Base-by-base conservation (phyloP, 2,113 vertebrate species). In the Lophura nycthemera region DNA sequence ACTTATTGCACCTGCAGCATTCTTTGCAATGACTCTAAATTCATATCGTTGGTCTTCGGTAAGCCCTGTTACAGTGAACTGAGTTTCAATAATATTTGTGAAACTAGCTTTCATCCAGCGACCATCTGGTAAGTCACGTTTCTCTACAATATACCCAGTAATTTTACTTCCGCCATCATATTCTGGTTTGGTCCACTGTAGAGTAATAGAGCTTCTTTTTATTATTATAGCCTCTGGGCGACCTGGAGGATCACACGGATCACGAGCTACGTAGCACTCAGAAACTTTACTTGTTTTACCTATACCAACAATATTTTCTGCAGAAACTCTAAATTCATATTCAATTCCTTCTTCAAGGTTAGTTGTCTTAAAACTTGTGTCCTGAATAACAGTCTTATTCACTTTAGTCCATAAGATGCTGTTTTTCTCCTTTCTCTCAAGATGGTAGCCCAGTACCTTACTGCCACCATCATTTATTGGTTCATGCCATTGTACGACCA, bases 51-150 rank as follows among this genome's bases (percentile, higher is more conserved):
- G 97, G 93, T 99, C 98, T 98, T 99, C 99, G 75, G 98, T 99
- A 74, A 99, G 98, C 38, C 99, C 99, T 89, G 98, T 99, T 73
- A 99, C 97, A 73, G 98, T 98, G 95, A 99, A 99, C n/a, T 99
- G 98, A 81, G 99, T 99, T 98, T 99, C 99, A 97, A 98, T 99
- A 25, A 99, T 97, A 96, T 99, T 99, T 63, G 99, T 99, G 93
- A 99, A 99, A 92, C 99, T 99, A 17, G 99, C 99, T 97, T 99
- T 99, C 96, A 98, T 98, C 99, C 99, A 99, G 52, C 99, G 98
- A 80, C 99, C 99, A 25, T 99, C 99, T 74, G 99, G 99, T 83
- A 99, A 97, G 92, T 99, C 99, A 93, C 99, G 99, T 96, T 98
- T 99, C 95, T 99, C 99, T 95, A 99, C 98, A 92, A 98, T 98